phyloP scores from a whole-genome alignment of 2,113 vertebrate species.

The Protomyctophum bolini region DNA sequence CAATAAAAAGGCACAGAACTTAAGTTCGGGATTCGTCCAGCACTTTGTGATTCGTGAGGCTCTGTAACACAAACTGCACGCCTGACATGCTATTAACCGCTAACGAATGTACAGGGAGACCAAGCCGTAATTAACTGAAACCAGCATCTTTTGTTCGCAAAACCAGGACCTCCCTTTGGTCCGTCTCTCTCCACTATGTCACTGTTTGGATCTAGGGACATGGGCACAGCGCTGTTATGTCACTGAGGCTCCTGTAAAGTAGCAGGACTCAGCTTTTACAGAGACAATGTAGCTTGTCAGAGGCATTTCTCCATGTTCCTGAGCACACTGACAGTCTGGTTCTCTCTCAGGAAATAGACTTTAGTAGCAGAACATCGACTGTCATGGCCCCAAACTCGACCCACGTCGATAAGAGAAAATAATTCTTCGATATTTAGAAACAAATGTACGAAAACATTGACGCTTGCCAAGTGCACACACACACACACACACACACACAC shows the following conservation, averaged over 20 bases:
- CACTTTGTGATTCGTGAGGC: too few species aligned
- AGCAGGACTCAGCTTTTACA: slow-evolving; percentile 2
- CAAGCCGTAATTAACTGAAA: too few species aligned
- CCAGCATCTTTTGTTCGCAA: too few species aligned
- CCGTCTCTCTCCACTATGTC: too few species aligned
- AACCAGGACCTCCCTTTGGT: too few species aligned
- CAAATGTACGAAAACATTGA: slow-evolving; percentile 14
- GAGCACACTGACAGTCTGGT: slow-evolving; percentile 3
- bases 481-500: too few species aligned
- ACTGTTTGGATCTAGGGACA: too few species aligned
- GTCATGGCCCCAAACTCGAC: slow-evolving; percentile 12
- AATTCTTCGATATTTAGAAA: slow-evolving; percentile 42
- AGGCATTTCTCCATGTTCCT: slow-evolving; percentile 27
- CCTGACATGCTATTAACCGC: too few species aligned
- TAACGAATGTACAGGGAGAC: too few species aligned
- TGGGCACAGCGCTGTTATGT: not conserved
- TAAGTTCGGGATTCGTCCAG: too few species aligned
- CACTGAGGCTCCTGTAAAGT: not conserved
- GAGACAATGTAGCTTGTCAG: slow-evolving; percentile 12
- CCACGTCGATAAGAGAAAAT: slow-evolving; percentile 42
- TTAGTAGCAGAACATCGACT: slow-evolving; percentile 17
- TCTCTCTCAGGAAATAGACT: slow-evolving; percentile 51
- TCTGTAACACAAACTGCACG: too few species aligned
- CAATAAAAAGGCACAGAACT: too few species aligned
- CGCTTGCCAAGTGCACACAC: slow-evolving; percentile 13